These are phyloP conservation scores for Caenorhabditis wallacei DNA, from an alignment of 2,888 invertebrate species.

Conservation along the genomic window DNA sequence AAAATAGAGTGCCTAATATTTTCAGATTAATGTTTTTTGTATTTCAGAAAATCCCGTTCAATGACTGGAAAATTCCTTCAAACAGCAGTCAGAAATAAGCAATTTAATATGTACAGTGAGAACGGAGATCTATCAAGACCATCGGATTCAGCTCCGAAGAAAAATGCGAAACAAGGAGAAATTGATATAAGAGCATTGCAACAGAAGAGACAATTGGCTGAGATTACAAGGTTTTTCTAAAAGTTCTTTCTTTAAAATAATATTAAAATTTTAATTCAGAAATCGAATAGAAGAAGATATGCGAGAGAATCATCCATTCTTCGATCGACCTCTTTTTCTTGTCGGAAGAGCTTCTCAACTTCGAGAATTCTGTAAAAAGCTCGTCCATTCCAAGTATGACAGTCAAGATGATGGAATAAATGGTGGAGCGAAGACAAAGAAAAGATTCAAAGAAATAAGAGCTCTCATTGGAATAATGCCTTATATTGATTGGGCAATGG, in stretches of 20 bases:
- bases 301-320: slow-evolving; percentile 98
- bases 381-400: slow-evolving; percentile 96
- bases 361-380: slow-evolving; percentile 93
- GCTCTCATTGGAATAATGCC: slow-evolving; percentile 97
- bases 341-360: slow-evolving; percentile 91
- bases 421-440: slow-evolving; percentile 72
- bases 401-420: slow-evolving; percentile 86
- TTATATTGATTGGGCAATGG: slow-evolving; percentile 99
- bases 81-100: slow-evolving; percentile 69
- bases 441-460: slow-evolving; percentile 85
- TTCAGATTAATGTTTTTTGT: neutral
- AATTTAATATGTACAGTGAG: slow-evolving; percentile 87
- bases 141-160: slow-evolving; percentile 75
- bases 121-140: slow-evolving; percentile 90
- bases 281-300: slow-evolving; percentile 90
- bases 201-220: slow-evolving; percentile 98
- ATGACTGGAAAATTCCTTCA: slow-evolving; percentile 74
- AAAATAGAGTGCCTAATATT: too few species aligned
- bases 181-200: slow-evolving; percentile 87
- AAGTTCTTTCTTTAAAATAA: neutral
- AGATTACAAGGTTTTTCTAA: slow-evolving; percentile 86
- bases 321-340: slow-evolving; percentile 97
- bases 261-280: slow-evolving; percentile 84
- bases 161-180: slow-evolving; percentile 80
- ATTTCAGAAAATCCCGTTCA: slow-evolving; percentile 71